Conservation (phyloP, 2,888 invertebrate genomes). For the Cheilosia variabilis region DNA sequence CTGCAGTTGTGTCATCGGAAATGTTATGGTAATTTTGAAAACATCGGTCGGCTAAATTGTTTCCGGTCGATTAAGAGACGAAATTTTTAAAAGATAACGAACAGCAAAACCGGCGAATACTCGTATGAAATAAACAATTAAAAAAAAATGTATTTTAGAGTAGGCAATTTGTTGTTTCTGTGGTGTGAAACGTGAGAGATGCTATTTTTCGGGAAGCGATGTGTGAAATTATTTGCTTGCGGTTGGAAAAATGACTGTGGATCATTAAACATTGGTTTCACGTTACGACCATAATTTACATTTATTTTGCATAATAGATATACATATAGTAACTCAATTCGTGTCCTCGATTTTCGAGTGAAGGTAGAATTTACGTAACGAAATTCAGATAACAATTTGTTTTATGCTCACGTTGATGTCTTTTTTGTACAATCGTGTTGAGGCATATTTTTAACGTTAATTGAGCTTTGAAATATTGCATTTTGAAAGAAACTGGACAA, state of each 20-base stretch:
- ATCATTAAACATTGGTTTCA: constrained; percentile 11
- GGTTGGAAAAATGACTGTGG: neutral
- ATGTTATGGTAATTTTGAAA: constrained; percentile 16
- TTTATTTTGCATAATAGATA: neutral
- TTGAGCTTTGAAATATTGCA: too few species aligned
- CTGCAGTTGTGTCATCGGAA: constrained; percentile 2
- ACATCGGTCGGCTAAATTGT: constrained; percentile 42
- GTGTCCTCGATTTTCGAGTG: neutral
- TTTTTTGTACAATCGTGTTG: too few species aligned
- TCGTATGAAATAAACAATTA: neutral
- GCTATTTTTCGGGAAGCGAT: neutral
- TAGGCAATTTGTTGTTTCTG: constrained; percentile 10
- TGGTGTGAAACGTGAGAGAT: constrained; percentile 1
- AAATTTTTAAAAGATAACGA: constrained; percentile 8
- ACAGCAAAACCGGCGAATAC: neutral
- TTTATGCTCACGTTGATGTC: neutral
- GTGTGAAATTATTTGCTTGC: constrained; percentile 12
- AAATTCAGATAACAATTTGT: neutral
- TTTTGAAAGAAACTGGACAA: too few species aligned
- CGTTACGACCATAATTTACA: neutral
- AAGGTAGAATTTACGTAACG: neutral
- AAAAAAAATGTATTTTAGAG: neutral
- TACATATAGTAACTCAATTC: neutral
- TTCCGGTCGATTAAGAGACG: constrained; percentile 51
- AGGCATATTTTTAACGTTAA: too few species aligned